These are phyloP conservation scores for Clamator glandarius DNA, from an alignment of 2,797 vertebrate genomes.

Conservation along the genomic window DNA sequence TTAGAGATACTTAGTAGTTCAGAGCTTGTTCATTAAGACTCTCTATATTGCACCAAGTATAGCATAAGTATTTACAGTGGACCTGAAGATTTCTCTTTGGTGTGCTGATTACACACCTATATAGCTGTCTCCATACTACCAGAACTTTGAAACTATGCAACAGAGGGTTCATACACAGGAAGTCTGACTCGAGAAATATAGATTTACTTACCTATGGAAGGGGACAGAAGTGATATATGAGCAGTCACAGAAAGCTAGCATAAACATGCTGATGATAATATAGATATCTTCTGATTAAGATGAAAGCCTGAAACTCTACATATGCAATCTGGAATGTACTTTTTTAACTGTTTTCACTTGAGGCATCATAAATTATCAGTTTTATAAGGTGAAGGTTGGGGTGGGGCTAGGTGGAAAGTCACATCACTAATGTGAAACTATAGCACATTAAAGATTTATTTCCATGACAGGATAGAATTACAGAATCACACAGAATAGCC, in stretches of 20 bases:
- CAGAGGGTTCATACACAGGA: neutral
- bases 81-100: neutral
- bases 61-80: neutral
- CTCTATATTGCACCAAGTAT: neutral
- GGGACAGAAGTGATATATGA: neutral
- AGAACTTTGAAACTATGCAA: neutral
- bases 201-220: neutral
- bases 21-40: neutral
- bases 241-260: neutral
- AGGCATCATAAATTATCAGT: neutral
- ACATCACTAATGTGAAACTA: neutral
- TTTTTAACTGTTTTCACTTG: neutral
- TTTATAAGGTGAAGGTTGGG: neutral
- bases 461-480: neutral
- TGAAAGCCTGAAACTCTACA: neutral
- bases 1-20: no score
- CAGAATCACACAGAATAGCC: no score
- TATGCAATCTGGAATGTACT: neutral
- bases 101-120: neutral
- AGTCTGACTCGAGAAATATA: neutral
- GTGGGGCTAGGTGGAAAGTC: neutral
- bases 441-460: neutral
- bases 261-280: neutral
- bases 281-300: neutral
- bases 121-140: neutral